A percentile compares a stretch with the other conserved stretches of the same genome.
These are phyloP conservation scores for Otus sunia DNA, from an alignment of 2,113 vertebrate species.

Conservation along the genomic window DNA sequence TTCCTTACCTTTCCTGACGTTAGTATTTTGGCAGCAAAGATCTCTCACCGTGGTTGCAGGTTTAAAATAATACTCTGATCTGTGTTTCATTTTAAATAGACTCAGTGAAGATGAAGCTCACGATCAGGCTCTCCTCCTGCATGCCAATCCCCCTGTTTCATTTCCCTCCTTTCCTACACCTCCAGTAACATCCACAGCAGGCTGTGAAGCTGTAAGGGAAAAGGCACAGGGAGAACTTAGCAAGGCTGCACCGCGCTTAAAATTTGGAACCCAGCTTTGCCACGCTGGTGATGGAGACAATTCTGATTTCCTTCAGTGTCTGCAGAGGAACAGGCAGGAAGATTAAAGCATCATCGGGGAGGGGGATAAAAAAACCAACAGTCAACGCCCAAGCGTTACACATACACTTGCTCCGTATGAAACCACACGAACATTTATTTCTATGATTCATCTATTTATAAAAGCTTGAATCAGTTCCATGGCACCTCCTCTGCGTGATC, in stretches of 20 bases:
- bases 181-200: neutral
- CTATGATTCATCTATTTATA: neutral
- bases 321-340: neutral
- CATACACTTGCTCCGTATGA: neutral
- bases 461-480: neutral
- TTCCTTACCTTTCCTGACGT: neutral
- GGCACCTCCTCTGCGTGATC: neutral
- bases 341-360: neutral
- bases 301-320: neutral
- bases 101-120: neutral
- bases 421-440: slow-evolving; percentile 23
- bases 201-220: neutral
- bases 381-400: neutral
- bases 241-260: neutral
- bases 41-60: neutral
- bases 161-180: neutral
- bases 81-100: too few relatives aligned
- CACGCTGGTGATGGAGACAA: rapidly evolving
- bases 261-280: neutral
- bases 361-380: neutral
- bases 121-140: neutral
- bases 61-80: neutral
- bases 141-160: neutral
- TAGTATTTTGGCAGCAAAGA: neutral
- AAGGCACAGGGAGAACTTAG: neutral